Base-by-base conservation (phyloP, 1,140 invertebrate species). In the Bombus picipes region DNA sequence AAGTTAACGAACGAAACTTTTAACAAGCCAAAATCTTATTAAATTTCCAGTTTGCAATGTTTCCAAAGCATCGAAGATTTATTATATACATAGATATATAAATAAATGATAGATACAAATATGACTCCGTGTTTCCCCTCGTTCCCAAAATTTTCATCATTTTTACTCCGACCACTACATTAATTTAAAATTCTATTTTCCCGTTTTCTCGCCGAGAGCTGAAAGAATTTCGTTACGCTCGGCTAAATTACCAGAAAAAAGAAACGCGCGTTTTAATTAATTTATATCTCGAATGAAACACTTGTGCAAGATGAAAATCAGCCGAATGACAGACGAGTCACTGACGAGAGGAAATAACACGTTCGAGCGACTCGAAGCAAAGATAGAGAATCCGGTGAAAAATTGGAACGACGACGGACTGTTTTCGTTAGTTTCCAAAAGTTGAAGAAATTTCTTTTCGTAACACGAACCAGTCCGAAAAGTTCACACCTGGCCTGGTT, bases 121-220 rank as follows among this genome's bases (percentile, higher is more conserved):
- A 34, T 18, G 15, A 32, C 8, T 18, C 13, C 15, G 15, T 1
- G 13, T 66, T 66, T 66, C 2, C 32, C 32, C 10, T 22, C 2
- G 66, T 68, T 34, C 3, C 32, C 9, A 22, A 37, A 68, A 41
- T 12, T 62, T 32, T 22, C 32, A 28, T 13, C 22, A 32, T 53
- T 47, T 74, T 73, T 32, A 12, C 22, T 32, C n/a, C 8, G 13
- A 18, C 28, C 39, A 32, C n/a, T n/a, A 32, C 37, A 41, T 73
- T 41, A 43, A 73, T 39, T 73, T 43, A 73, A 73, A 39, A 73
- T 68, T 68, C 66, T 68, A 68, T 68, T 37, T 68, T 37, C 22
- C 22, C 18, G 8, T 37, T 34, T 68, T 66, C 62, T 32, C 28
- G 13, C n/a, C 2, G n/a, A 3, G 9, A 37, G 9, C 3, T 34